Percentiles rank a stretch among this genome's conserved stretches.
phyloP scores from a whole-genome alignment of 2,113 vertebrate genomes.

The Zosterops lateralis region DNA sequence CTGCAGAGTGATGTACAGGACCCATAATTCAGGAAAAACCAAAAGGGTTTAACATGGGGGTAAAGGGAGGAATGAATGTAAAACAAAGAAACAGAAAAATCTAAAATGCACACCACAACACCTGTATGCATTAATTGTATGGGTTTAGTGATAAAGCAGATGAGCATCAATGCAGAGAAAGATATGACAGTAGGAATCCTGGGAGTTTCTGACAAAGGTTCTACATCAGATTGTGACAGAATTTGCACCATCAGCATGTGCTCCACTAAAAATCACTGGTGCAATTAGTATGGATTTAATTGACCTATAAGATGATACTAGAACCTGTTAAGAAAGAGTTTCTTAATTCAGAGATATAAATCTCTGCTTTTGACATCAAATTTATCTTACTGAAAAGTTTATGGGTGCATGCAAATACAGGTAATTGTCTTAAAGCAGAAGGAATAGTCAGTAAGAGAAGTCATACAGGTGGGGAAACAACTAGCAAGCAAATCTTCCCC shows the following conservation, averaged over 20 bases:
- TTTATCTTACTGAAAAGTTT: neutral
- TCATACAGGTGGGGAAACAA: neutral
- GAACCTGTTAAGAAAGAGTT: neutral
- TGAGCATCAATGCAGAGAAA: neutral
- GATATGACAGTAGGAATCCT: neutral
- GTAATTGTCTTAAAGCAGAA: neutral
- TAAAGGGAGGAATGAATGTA: too few species aligned
- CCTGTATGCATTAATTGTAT: neutral
- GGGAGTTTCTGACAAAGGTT: neutral
- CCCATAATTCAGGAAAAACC: too few species aligned
- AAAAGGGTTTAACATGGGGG: too few species aligned
- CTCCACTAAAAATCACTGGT: neutral
- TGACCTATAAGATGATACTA: neutral
- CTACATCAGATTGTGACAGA: neutral
- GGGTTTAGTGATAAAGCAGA: slow-evolving; percentile 1
- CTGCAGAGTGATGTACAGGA: too few species aligned
- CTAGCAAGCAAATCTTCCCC: neutral
- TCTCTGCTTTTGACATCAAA: neutral
- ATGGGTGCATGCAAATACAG: neutral
- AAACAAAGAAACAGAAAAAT: too few species aligned
- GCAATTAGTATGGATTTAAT: neutral
- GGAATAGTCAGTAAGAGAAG: neutral
- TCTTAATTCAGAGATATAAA: neutral
- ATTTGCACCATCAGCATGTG: neutral
- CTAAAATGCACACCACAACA: neutral